Evolutionary conservation across 2,888 invertebrate species (phyloP).

Genomic region (Metopia argyrocephala): DNA sequence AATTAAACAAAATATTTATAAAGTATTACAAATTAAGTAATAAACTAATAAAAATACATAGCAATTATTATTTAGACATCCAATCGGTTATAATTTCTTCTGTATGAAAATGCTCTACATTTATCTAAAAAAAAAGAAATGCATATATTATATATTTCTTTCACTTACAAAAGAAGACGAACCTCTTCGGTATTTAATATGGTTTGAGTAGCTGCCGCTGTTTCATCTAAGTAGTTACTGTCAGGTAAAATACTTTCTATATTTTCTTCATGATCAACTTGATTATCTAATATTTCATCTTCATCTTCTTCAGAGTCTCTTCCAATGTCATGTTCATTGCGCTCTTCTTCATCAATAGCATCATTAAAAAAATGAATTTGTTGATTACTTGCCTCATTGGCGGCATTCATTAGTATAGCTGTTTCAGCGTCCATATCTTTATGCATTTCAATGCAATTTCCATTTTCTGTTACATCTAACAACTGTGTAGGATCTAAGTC

Average conservation of each 20-base stretch:
- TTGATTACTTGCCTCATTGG: conserved; percentile 63
- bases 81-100: conserved; percentile 77
- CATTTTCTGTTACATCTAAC: conserved; percentile 20
- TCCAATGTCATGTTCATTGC: conserved; percentile 9
- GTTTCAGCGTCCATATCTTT: conserved; percentile 48
- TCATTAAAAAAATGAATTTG: conserved; percentile 53
- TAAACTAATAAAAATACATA: conserved; percentile 3
- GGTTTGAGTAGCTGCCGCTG: conserved; percentile 57
- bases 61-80: conserved; percentile 66
- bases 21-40: background rate
- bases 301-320: background rate
- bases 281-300: conserved; percentile 18
- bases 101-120: conserved; percentile 73
- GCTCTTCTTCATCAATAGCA: conserved; percentile 56
- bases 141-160: background rate
- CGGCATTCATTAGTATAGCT: conserved; percentile 71
- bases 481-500: conserved; percentile 61
- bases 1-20: background rate
- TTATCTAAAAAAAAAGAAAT: conserved; percentile 69
- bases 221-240: conserved; percentile 57
- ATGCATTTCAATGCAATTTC: conserved; percentile 7
- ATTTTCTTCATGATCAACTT: conserved; percentile 69
- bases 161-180: background rate
- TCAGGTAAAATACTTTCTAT: conserved; percentile 61
- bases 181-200: conserved; percentile 74